Base-by-base conservation (phyloP, 2,888 invertebrate genomes). In the Chorisops tibialis region DNA sequence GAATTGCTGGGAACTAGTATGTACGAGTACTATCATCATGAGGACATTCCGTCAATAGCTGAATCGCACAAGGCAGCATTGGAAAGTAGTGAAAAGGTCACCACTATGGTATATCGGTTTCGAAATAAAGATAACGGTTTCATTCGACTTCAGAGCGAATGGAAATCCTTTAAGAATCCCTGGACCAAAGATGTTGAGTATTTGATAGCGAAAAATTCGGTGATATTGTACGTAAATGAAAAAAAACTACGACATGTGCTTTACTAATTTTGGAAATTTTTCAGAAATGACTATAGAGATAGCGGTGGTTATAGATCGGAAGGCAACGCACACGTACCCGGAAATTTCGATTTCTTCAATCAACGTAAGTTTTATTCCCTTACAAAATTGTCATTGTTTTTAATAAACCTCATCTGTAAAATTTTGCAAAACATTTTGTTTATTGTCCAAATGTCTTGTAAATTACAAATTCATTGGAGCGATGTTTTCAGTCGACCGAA, bases 121-220 rank as follows among this genome's bases (percentile, higher is more conserved):
- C 83, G 91, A 62, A 85, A 86, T 45, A 93, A 93, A 77, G 88
- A 88, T 70, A 89, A 89, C 56, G 81, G 83, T 3, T 89, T 85
- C 70, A 71, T 79, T 35, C 83, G 84, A 58, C 77, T 96, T 14
- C 88, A 88, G 72, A 93, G 93, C 65, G 89, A 88, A 72, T 93
- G 93, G 87, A 92, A 89, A 69, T 87, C 91, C 0, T 95, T 96
- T 75, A 86, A 86, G 70, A 96, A 96, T 79, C 96, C 96, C 0
- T 96, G 95, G 95, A 96, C 95, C 1, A 93, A 93, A 78, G 96
- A 96, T 72, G 87, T 93, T 65, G 96, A 96, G 73, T 93, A 89
- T 73, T 82, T 96, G 66, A 88, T 94, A 67, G 89, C 93, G 0
- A 92, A 91, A 75, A 94, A 95, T 79, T 87, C 86, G 1, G 82